Evolutionary conservation across 2,797 vertebrate species (phyloP).

Genomic region (Antrozous pallidus): DNA sequence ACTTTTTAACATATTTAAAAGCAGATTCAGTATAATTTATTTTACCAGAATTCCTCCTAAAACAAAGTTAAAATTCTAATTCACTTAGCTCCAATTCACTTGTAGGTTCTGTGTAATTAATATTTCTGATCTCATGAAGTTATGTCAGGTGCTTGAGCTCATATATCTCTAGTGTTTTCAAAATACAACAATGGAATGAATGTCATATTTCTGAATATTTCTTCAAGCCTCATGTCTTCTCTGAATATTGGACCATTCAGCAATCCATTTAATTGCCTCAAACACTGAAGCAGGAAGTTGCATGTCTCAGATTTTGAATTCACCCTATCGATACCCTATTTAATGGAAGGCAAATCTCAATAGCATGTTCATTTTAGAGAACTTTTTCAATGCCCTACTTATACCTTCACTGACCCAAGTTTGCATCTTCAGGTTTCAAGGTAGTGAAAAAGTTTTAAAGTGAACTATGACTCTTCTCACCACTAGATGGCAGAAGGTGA

Average conservation of each 20-base stretch:
- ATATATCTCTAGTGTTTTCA: background rate
- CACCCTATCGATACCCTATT: background rate
- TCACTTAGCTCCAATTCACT: background rate
- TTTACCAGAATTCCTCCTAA: background rate
- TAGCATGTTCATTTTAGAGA: background rate
- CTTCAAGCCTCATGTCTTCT: background rate
- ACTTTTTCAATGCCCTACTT: background rate
- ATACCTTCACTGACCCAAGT: background rate
- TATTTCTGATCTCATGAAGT: background rate
- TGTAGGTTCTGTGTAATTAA: background rate
- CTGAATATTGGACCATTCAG: background rate
- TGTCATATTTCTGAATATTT: background rate
- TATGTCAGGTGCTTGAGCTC: background rate
- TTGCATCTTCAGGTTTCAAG: background rate
- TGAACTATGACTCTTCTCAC: background rate
- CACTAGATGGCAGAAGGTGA: slow-evolving; percentile 81
- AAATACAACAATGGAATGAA: background rate
- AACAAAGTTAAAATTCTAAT: background rate
- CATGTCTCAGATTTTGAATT: background rate
- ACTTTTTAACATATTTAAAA: background rate
- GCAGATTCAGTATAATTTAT: background rate
- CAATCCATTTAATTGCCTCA: background rate
- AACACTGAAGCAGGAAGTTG: background rate
- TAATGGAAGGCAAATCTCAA: background rate
- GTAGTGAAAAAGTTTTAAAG: background rate